Evolutionary conservation across 2,888 invertebrate species (phyloP).

Genomic region (Orgyia antiqua): DNA sequence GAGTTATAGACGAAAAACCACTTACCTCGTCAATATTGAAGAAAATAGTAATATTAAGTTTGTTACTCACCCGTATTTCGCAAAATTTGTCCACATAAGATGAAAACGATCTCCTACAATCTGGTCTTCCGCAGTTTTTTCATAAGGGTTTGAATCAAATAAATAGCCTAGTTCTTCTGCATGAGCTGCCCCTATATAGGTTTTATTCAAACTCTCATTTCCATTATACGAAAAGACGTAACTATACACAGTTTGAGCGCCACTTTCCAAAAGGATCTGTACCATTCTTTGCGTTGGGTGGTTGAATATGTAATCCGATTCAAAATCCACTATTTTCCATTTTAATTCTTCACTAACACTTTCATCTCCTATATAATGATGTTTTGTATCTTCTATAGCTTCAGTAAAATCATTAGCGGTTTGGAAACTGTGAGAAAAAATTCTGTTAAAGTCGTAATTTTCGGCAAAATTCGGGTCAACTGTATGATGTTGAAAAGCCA

Average conservation of each 20-base stretch:
- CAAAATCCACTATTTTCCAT: constrained; percentile 3
- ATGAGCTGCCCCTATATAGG: neutral
- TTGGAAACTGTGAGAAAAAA: neutral
- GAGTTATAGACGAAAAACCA: too few relatives aligned
- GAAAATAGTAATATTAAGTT: too few relatives aligned
- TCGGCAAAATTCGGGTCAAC: neutral
- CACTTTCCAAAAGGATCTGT: constrained; percentile 7
- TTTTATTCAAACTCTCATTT: neutral
- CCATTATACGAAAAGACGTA: constrained; percentile 16
- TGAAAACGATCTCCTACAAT: constrained; percentile 15
- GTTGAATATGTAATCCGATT: constrained; percentile 3
- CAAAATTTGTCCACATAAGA: constrained; percentile 27
- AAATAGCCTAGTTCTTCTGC: constrained; percentile 1
- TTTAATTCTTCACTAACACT: constrained; percentile 1
- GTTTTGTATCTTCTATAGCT: constrained; percentile 3
- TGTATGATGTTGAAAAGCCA: neutral
- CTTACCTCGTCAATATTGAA: too few relatives aligned
- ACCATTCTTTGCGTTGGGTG: constrained; percentile 12
- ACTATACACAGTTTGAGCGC: constrained; percentile 7
- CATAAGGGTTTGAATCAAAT: neutral
- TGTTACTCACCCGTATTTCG: constrained; percentile 19
- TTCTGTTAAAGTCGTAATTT: neutral
- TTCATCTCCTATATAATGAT: constrained; percentile 13
- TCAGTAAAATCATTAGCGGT: neutral
- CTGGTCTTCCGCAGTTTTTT: constrained; percentile 12